These are phyloP conservation scores for Heliconius hortense DNA, from an alignment of 2,888 invertebrate species.

Conservation along the genomic window DNA sequence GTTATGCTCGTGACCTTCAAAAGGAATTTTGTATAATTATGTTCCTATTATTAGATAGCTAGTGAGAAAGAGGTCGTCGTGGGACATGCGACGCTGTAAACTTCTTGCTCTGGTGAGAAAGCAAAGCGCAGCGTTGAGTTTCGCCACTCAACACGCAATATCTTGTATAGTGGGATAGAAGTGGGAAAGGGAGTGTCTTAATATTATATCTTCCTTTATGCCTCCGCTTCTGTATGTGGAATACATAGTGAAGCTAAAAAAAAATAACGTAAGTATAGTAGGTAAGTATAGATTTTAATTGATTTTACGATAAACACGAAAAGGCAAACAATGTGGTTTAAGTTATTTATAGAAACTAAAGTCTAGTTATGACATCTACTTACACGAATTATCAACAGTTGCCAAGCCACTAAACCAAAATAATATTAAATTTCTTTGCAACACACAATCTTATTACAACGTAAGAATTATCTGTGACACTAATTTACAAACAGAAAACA, in stretches of 20 bases:
- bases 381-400: no score
- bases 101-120: neutral
- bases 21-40: conserved; percentile 1
- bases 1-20: conserved; percentile 26
- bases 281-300: no score
- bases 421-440: conserved; percentile 3
- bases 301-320: no score
- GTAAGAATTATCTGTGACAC: conserved; percentile 10
- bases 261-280: no score
- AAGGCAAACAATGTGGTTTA: no score
- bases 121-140: neutral
- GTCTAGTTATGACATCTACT: no score
- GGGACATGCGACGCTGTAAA: no score
- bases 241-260: no score
- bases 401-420: neutral
- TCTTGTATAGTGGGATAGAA: neutral
- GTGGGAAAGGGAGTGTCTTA: neutral
- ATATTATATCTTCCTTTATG: neutral
- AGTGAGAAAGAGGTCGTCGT: neutral
- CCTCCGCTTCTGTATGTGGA: no score
- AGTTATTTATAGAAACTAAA: no score
- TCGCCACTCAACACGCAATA: neutral
- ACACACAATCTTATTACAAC: neutral
- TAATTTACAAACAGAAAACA: conserved; percentile 12
- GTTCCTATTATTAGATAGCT: neutral